Evolutionary conservation across 2,113 vertebrate species (phyloP).

Genomic region (Spea multiplicata): DNA sequence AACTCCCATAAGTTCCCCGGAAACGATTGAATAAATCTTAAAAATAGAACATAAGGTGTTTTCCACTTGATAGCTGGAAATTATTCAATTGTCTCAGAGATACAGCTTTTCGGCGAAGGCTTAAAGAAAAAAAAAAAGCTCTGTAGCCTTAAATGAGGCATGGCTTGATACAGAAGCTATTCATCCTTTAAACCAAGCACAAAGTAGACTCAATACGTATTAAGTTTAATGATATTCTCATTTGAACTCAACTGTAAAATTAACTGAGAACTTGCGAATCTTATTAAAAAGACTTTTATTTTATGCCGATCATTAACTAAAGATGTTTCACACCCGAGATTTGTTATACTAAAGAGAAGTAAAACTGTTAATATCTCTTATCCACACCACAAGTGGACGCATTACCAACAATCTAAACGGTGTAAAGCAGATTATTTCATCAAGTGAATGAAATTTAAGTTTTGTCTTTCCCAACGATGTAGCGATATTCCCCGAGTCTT

Average conservation of each 20-base stretch:
- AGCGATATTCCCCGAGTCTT: background rate
- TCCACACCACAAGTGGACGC: conserved; percentile 3
- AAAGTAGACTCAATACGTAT: conserved; percentile 12
- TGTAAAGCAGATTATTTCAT: background rate
- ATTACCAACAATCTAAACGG: conserved; percentile 6
- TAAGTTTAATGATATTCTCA: conserved; percentile 55
- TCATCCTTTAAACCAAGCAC: background rate
- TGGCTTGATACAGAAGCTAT: conserved; percentile 32
- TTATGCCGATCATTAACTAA: conserved; percentile 64
- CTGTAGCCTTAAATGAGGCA: conserved; percentile 28
- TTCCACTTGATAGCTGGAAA: conserved; percentile 39
- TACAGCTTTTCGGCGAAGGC: conserved; percentile 14
- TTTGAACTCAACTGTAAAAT: conserved; percentile 60
- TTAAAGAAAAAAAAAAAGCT: conserved; percentile 16
- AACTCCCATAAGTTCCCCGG: conserved; percentile 36
- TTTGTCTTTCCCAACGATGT: background rate
- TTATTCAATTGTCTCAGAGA: conserved; percentile 20
- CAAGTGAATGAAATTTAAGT: background rate
- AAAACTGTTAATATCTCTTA: conserved; percentile 60
- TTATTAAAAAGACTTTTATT: conserved; percentile 60
- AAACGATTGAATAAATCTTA: conserved; percentile 40
- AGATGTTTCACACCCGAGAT: conserved; percentile 59
- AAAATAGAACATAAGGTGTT: conserved; percentile 43
- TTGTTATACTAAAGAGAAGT: conserved; percentile 56
- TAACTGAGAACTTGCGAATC: conserved; percentile 57